A percentile compares a stretch with the other conserved stretches of the same genome.
These are phyloP conservation scores for Takifugu ocellatus DNA, from an alignment of 2,797 vertebrate genomes.

Conservation along the genomic window DNA sequence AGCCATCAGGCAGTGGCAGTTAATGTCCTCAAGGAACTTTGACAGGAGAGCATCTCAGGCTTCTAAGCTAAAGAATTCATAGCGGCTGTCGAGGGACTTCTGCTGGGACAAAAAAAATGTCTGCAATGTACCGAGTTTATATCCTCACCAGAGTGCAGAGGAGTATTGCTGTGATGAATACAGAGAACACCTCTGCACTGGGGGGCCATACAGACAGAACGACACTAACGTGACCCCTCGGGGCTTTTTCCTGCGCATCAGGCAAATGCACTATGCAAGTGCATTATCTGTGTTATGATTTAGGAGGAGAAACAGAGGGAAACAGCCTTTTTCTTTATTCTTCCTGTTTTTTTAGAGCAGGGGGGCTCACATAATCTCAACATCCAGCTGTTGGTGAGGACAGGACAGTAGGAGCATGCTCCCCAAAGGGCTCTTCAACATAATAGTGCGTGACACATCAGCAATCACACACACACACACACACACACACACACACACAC, in stretches of 20 bases:
- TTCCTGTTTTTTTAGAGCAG: conserved; percentile 27
- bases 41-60: conserved; percentile 20
- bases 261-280: conserved; percentile 47
- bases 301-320: conserved; percentile 10
- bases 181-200: conserved; percentile 27
- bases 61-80: conserved; percentile 39
- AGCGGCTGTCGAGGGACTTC: conserved; percentile 20
- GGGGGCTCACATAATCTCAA: conserved; percentile 34
- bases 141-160: conserved; percentile 37
- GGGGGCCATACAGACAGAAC: conserved; percentile 37
- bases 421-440: conserved; percentile 44
- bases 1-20: conserved; percentile 25
- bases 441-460: conserved; percentile 40
- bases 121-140: conserved; percentile 46
- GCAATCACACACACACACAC: conserved; percentile 11
- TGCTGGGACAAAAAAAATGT: conserved; percentile 2
- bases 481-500: conserved; percentile 10
- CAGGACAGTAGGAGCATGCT: conserved; percentile 16
- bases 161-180: conserved; percentile 30
- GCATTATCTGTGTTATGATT: conserved; percentile 54
- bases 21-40: conserved; percentile 41
- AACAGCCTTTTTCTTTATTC: neutral
- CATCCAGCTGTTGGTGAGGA: conserved; percentile 27
- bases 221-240: conserved; percentile 47
- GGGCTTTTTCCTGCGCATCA: conserved; percentile 55